Percentiles rank a stretch among this genome's conserved stretches.
Conservation (phyloP, 1,140 invertebrate species). For the Drosophila ercepeae region DNA sequence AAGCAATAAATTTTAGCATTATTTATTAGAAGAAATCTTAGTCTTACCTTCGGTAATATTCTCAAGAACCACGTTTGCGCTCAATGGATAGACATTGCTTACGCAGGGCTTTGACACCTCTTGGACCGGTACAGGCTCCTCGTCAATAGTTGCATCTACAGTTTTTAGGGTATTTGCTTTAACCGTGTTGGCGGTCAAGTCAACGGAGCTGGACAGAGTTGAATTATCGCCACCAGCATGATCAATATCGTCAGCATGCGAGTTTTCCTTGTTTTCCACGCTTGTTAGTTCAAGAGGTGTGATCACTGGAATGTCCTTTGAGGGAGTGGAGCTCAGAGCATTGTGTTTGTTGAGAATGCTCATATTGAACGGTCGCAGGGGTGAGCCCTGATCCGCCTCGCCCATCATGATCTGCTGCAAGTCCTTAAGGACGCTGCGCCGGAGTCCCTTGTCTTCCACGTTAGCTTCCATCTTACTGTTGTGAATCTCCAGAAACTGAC, state of each 20-base stretch:
- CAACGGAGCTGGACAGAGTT: constrained; percentile 56
- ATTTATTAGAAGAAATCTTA: background rate
- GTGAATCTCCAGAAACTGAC: constrained; percentile 55
- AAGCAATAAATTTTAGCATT: background rate
- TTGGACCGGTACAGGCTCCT: constrained; percentile 37
- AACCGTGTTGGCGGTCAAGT: constrained; percentile 55
- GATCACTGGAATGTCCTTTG: constrained; percentile 32
- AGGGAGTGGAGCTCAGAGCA: constrained; percentile 67
- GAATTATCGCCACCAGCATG: constrained; percentile 43
- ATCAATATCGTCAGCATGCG: constrained; percentile 33
- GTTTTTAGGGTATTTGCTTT: constrained; percentile 54
- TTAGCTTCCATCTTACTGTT: constrained; percentile 41
- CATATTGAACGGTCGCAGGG: constrained; percentile 63
- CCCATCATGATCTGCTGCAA: constrained; percentile 17
- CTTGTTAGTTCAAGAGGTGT: background rate
- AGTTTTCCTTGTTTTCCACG: constrained; percentile 65
- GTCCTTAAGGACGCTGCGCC: constrained; percentile 38
- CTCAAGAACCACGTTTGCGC: constrained; percentile 56
- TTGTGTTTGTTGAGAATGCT: constrained; percentile 65
- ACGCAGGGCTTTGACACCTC: constrained; percentile 31
- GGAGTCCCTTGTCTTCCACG: constrained; percentile 43
- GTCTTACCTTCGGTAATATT: constrained; percentile 65
- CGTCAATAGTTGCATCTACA: constrained; percentile 41
- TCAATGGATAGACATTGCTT: constrained; percentile 60
- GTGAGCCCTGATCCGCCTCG: constrained; percentile 45